Evolutionary conservation across 2,888 invertebrate genomes (phyloP).

Genomic region (Oegoconia quadripuncta): DNA sequence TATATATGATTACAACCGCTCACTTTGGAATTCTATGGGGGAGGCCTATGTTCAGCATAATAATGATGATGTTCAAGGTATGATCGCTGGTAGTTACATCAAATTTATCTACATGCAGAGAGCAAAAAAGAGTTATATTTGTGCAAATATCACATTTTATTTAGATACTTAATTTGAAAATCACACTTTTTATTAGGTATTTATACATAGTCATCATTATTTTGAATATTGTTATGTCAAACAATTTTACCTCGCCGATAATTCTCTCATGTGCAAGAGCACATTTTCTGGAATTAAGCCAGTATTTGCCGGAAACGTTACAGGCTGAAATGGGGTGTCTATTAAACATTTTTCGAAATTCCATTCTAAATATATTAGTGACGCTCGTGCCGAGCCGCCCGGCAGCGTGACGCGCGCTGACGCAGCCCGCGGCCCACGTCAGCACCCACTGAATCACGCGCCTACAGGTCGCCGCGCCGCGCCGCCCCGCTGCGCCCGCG

Average conservation of each 20-base stretch:
- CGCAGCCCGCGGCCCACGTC: slow-evolving; percentile 62
- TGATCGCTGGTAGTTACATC: too few relatives aligned
- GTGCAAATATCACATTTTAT: too few relatives aligned
- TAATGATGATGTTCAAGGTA: too few relatives aligned
- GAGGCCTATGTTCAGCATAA: too few relatives aligned
- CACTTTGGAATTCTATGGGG: too few relatives aligned
- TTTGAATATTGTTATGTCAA: not conserved
- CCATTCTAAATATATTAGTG: slow-evolving; percentile 69
- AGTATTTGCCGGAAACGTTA: slow-evolving; percentile 59
- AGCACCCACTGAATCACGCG: slow-evolving; percentile 63
- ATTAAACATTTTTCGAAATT: slow-evolving; percentile 56
- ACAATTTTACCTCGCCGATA: not conserved
- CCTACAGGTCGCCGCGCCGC: slow-evolving; percentile 16
- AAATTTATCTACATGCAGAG: too few relatives aligned
- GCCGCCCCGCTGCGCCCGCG: too few relatives aligned
- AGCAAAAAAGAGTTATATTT: too few relatives aligned
- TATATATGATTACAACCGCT: too few relatives aligned
- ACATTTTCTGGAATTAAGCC: slow-evolving; percentile 44
- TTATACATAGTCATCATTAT: slow-evolving; percentile 30
- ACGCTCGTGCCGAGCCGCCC: slow-evolving; percentile 43
- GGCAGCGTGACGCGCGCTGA: slow-evolving; percentile 56
- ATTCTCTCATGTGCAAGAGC: not conserved
- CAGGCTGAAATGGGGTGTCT: slow-evolving; percentile 42
- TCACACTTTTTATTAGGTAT: not conserved
- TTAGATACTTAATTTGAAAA: too few relatives aligned